Evolutionary conservation across 2,797 vertebrate species (phyloP), one percentile per base, ranked within the genome.

Genomic region (Poeciliopsis turneri): DNA sequence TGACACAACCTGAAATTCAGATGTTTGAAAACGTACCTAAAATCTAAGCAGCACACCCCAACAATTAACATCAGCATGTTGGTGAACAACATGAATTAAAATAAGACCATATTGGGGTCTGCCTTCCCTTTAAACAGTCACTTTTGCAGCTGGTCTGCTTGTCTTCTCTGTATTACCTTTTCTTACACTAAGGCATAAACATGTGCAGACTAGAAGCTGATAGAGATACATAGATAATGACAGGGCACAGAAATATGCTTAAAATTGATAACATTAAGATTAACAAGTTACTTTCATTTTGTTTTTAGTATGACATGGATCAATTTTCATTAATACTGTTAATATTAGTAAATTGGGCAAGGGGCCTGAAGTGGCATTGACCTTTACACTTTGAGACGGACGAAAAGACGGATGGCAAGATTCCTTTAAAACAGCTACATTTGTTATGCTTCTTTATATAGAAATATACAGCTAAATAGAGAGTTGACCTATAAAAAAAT

Each of bases 21-120:
- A 78, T 81, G 72, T 82, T 74, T 78, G 70, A 80, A 85, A 84
- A 80, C 47, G 10, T 79, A 86, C 82, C 76, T 76, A 43, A 82
- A 83, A 78, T 76, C 64, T 41, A 28, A 28, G 66, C 49, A 25
- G 57, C 66, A 78, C 74, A 77, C 53, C 78, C 47, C 25, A 89
- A 61, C 33, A 59, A 83, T 15, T 59, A n/a, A 80, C n/a, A 23
- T 51, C 20, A 51, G 7, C 7, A 53, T 53, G 49, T 53, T 25
- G 20, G 20, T 76, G 51, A 55, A 76, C 11, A 69, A 53, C 18
- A 51, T 25, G 11, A 18, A 5, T 71, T 70, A 7, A 75, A 61
- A 15, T 28, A 53, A 20, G 25, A 77, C 6, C 7, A 28, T 77
- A 75, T 45, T 0, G 70, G 25, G 23, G 75, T 30, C 30, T 25